Base-by-base conservation (phyloP, 2,888 invertebrate species). In the Trisateles emortualis region DNA sequence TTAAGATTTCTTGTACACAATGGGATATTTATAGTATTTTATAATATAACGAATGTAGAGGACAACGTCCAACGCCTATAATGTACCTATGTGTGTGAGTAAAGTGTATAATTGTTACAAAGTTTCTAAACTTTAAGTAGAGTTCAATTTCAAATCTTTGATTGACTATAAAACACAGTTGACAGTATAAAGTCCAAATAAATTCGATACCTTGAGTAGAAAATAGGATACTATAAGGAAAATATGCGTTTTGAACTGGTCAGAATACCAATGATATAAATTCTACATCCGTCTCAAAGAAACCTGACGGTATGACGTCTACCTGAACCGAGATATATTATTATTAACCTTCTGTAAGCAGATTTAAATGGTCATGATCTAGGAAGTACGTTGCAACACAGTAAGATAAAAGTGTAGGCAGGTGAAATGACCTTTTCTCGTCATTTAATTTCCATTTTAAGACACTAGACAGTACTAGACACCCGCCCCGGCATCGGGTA, bases 221-320 rank as follows among this genome's bases (percentile, higher is more conserved):
- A 11, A 11, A 17, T 46, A 29, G 26, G 45, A 36, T 19, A 11
- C 5, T 1, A 13, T 10, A 6, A 46, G 38, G 46, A 46, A 39
- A 46, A 46, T 39, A 30, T 29, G 6, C 19, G 6, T 4, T 19
- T 30, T 1, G 10, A 5, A 6, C 35, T 46, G 30, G 38, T 19
- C 17, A 6, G 46, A 39, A 39, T 46, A 46, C n/a, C 38, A 39
- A 22, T 22, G 22, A 22, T 4, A 22, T 8, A 5, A 13, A 17
- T 9, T 29, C 13, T 5, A 5, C 13, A 46, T 46, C 45, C 17
- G 19, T 29, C 36, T 17, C 13, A 14, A 6, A 33, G 3, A 6
- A 29, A 10, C 32, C 13, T 0, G 36, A 29, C 35, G 9, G 16
- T 36, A 4, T 17, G 11, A 17, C 16, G 16, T 14, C 5, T 6